Conservation (phyloP, 1,140 invertebrate species). For the Ceratoteleas bidentatus region DNA sequence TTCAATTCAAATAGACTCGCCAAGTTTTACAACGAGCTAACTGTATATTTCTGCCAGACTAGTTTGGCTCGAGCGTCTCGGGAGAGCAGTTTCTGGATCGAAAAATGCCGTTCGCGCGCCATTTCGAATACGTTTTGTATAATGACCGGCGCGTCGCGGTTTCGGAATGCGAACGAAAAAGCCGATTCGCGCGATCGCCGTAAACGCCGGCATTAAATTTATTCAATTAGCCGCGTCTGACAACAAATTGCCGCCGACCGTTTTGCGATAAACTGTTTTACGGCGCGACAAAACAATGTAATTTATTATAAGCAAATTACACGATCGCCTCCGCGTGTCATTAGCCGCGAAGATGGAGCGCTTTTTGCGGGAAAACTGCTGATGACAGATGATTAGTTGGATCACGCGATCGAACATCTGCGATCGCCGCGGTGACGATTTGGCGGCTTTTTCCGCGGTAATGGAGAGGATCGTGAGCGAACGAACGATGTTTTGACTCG, state of each 20-base stretch:
- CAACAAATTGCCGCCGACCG: not conserved
- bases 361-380: constrained; percentile 1
- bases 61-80: constrained; percentile 32
- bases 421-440: constrained; percentile 20
- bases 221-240: not conserved
- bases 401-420: constrained; percentile 50
- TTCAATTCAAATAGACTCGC: constrained; percentile 60
- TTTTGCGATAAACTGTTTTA: constrained; percentile 1
- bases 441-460: constrained; percentile 8
- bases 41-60: constrained; percentile 48
- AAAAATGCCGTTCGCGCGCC: too few species aligned
- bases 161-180: too few species aligned
- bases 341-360: not conserved
- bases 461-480: not conserved
- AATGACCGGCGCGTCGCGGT: too few species aligned
- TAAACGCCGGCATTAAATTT: too few species aligned
- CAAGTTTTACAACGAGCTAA: constrained; percentile 54
- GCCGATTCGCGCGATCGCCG: too few species aligned
- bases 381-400: constrained; percentile 38
- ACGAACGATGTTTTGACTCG: constrained; percentile 17
- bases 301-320: constrained; percentile 17
- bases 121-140: too few species aligned
- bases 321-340: constrained; percentile 1
- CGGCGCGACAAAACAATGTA: constrained; percentile 14
- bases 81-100: too few species aligned